Conservation (phyloP, 2,888 invertebrate species). For the Macrophya alboannulata region DNA sequence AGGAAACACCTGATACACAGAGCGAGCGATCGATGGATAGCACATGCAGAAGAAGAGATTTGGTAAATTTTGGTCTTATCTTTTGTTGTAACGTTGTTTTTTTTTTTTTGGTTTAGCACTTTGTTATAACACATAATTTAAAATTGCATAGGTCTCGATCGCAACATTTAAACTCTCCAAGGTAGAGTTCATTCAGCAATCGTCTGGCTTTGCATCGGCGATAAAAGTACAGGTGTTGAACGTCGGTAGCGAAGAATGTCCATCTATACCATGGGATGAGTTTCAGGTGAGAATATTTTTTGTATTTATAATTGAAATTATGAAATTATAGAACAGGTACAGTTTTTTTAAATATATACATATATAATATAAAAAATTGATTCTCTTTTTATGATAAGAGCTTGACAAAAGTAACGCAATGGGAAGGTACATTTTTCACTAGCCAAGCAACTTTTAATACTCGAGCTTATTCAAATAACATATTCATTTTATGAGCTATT, state of each 20-base stretch:
- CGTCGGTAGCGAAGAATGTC: conserved; percentile 91
- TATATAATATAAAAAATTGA: conserved; percentile 48
- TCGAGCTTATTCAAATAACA: conserved; percentile 27
- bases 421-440: conserved; percentile 54
- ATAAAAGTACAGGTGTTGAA: conserved; percentile 87
- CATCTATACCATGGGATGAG: conserved; percentile 96
- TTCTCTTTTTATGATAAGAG: conserved; percentile 56
- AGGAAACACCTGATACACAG: conserved; percentile 89
- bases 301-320: conserved; percentile 28
- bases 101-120: conserved; percentile 58
- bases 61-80: conserved; percentile 81
- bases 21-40: conserved; percentile 92
- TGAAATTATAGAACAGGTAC: conserved; percentile 56
- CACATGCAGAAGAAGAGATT: conserved; percentile 89
- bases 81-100: conserved; percentile 22
- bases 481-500: conserved; percentile 24
- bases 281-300: conserved; percentile 87
- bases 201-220: conserved; percentile 85
- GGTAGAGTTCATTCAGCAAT: conserved; percentile 88
- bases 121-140: conserved; percentile 31
- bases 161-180: conserved; percentile 87
- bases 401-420: conserved; percentile 47
- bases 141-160: conserved; percentile 79
- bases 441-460: conserved; percentile 29
- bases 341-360: conserved; percentile 50